Conservation (phyloP, 30 jellyfish, hydroid and myxozoan genomes). For the Aurelia sp. region DNA sequence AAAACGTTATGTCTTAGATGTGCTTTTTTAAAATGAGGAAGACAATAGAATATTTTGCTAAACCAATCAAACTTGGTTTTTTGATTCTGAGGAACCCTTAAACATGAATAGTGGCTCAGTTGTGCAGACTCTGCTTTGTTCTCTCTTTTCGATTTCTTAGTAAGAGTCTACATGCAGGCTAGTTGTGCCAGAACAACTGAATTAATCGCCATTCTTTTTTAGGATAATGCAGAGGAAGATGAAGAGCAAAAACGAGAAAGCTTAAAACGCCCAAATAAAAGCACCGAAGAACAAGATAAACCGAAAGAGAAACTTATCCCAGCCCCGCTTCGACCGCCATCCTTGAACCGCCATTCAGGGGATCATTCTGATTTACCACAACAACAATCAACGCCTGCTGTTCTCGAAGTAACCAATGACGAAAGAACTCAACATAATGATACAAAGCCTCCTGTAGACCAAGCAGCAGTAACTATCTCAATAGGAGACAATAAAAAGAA, state of each 20-base stretch:
- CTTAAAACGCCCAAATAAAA: background rate
- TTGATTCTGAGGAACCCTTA: too few species aligned
- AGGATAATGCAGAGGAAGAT: conserved; percentile 70
- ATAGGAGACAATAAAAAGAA: conserved; percentile 6
- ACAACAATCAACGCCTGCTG: conserved; percentile 13
- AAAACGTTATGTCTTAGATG: too few species aligned
- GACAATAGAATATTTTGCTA: too few species aligned
- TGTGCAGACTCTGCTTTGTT: too few species aligned
- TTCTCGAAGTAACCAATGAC: conserved; percentile 11
- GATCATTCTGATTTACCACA: background rate
- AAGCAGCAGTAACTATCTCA: conserved; percentile 2
- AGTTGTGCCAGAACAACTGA: too few species aligned
- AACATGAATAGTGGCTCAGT: too few species aligned
- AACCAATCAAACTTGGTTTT: too few species aligned
- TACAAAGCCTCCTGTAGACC: conserved; percentile 17
- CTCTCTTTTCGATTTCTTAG: too few species aligned
- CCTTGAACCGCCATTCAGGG: conserved; percentile 26
- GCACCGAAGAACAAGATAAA: background rate
- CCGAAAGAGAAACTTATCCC: conserved; percentile 19
- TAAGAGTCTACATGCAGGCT: too few species aligned
- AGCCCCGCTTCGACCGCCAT: conserved; percentile 60
- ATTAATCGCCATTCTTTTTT: too few species aligned
- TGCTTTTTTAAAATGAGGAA: too few species aligned
- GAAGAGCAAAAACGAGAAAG: conserved; percentile 62
- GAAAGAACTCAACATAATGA: background rate